Conservation (phyloP, 2,113 vertebrate genomes). For the Limnothrissa miodon region DNA sequence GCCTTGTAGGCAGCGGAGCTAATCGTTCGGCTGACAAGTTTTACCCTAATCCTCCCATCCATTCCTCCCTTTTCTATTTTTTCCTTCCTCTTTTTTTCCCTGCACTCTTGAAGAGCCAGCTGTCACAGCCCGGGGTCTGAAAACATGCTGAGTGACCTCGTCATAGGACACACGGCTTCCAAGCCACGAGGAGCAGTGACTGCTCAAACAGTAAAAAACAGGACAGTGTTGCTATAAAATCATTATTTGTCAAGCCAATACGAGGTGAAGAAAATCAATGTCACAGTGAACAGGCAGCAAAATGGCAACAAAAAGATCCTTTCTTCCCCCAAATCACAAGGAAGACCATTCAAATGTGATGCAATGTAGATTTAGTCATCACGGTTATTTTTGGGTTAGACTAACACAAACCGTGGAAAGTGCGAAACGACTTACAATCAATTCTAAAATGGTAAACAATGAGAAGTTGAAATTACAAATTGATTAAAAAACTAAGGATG, state of each 20-base stretch:
- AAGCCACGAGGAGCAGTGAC: slow-evolving; percentile 16
- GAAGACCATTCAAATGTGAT: slow-evolving; percentile 14
- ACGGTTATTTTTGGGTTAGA: background rate
- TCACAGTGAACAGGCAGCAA: slow-evolving; percentile 4
- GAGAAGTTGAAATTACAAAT: background rate
- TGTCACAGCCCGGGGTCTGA: slow-evolving; percentile 40
- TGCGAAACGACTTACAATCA: background rate
- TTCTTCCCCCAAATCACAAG: slow-evolving; percentile 32
- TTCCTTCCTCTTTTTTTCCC: background rate
- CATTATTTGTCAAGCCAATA: slow-evolving; percentile 54
- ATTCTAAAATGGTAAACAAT: background rate
- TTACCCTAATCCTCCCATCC: background rate
- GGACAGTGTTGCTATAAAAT: slow-evolving; percentile 53
- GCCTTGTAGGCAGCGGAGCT: background rate
- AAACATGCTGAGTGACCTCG: slow-evolving; percentile 23
- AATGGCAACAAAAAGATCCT: slow-evolving; percentile 29
- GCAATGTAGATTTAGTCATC: background rate
- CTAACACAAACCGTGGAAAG: background rate
- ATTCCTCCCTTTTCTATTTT: background rate
- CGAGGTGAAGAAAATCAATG: slow-evolving; percentile 44
- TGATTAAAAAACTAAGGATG: background rate
- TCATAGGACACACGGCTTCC: background rate
- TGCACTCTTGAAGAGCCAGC: slow-evolving; percentile 36
- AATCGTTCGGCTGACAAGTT: slow-evolving; percentile 15
- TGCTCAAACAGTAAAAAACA: slow-evolving; percentile 29